Percentiles rank a stretch among this genome's conserved stretches.
Conservation (phyloP, 2,113 vertebrate species). For the Narcine bancroftii region DNA sequence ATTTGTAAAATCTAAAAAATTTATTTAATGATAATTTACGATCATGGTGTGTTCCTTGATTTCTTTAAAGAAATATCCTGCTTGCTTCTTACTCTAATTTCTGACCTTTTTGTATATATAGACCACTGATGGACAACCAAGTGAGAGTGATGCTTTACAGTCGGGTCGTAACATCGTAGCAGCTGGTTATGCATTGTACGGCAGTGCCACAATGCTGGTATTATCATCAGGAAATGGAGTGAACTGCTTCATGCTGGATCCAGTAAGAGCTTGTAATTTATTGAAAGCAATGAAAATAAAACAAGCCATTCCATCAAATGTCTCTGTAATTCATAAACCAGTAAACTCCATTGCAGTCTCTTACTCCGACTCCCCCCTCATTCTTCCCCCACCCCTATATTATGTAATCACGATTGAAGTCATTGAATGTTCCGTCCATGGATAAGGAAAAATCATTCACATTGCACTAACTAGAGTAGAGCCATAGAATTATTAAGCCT, state of each 20-base stretch:
- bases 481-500: no score
- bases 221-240: conserved; percentile 78
- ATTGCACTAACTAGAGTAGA: neutral
- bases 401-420: neutral
- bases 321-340: neutral
- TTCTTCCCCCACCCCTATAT: neutral
- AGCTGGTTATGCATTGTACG: conserved; percentile 88
- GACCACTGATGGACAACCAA: conserved; percentile 63
- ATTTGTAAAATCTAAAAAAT: no score
- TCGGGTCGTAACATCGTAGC: conserved; percentile 82
- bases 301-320: neutral
- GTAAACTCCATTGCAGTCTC: neutral
- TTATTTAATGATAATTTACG: no score
- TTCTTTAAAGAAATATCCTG: no score
- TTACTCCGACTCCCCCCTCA: neutral
- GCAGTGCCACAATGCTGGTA: conserved; percentile 93
- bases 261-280: conserved; percentile 58
- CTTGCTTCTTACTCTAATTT: no score
- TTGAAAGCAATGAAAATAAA: neutral
- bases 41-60: no score
- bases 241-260: conserved; percentile 97
- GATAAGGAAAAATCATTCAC: neutral
- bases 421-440: neutral
- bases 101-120: conserved; percentile 42
- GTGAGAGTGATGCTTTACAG: conserved; percentile 77